Conservation (phyloP, 2,797 vertebrate species). For the Enteromius unitaeniatus region DNA sequence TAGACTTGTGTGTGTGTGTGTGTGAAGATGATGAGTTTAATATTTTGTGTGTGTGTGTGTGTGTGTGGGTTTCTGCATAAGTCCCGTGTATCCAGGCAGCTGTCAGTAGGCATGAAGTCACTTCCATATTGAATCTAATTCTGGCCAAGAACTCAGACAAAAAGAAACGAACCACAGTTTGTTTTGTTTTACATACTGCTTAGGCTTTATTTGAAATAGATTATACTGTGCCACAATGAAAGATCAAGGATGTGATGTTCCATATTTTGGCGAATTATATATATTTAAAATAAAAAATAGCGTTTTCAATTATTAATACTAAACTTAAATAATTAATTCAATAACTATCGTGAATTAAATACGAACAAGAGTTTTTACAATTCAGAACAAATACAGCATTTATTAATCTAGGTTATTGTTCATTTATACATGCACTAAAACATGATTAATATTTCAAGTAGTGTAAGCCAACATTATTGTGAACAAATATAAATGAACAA, state of each 20-base stretch:
- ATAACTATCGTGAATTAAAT: not conserved
- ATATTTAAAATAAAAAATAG: too few relatives aligned
- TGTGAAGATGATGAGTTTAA: not conserved
- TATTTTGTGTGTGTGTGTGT: not conserved
- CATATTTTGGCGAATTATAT: not conserved
- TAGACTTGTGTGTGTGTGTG: slow-evolving; percentile 1
- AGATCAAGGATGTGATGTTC: not conserved
- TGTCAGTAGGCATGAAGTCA: not conserved
- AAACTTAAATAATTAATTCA: not conserved
- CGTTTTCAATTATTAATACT: not conserved
- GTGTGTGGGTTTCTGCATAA: slow-evolving; percentile 12
- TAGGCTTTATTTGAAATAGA: not conserved
- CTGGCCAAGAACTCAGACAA: not conserved
- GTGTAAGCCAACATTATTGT: not conserved
- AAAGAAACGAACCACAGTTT: not conserved
- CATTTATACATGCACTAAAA: not conserved
- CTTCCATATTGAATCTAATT: slow-evolving; percentile 1
- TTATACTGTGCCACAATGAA: not conserved
- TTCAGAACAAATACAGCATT: not conserved
- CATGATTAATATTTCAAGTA: not conserved
- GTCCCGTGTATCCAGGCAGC: not conserved
- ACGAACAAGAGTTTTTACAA: not conserved
- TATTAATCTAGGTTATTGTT: not conserved
- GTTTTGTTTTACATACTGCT: not conserved
- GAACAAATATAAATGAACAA: not conserved